Conservation (phyloP, 1,140 invertebrate genomes). For the Dufourea novaeangliae region DNA sequence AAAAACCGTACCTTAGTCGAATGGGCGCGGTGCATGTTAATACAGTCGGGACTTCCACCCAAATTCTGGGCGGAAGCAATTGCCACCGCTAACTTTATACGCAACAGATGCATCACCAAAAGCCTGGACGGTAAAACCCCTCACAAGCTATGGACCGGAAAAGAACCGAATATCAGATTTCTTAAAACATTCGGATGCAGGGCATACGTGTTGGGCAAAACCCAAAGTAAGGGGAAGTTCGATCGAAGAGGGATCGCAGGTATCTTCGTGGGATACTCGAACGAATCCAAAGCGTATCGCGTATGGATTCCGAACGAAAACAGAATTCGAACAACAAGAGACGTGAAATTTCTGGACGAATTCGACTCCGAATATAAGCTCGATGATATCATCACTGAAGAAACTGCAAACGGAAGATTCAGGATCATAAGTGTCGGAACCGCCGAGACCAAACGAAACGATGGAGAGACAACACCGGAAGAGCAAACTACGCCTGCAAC, state of each 20-base stretch:
- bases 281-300: conserved; percentile 7
- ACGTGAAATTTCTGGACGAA: too few species aligned
- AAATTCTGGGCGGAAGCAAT: conserved; percentile 15
- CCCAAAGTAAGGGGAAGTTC: not conserved
- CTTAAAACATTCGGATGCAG: conserved; percentile 9
- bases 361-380: too few species aligned
- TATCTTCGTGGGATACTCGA: conserved; percentile 5
- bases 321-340: too few species aligned
- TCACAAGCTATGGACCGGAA: not conserved
- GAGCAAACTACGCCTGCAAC: too few species aligned
- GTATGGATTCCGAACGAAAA: conserved; percentile 8
- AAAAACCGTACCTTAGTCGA: not conserved
- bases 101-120: conserved; percentile 20
- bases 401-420: too few species aligned
- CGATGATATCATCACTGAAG: too few species aligned
- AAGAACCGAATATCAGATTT: not conserved
- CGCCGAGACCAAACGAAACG: too few species aligned
- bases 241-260: not conserved
- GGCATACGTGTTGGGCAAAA: not conserved
- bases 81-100: not conserved
- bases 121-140: not conserved
- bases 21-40: not conserved
- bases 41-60: not conserved
- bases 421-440: too few species aligned
- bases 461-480: too few species aligned